Conservation (phyloP, 1,140 invertebrate genomes). For the Leptoteleia sp. region DNA sequence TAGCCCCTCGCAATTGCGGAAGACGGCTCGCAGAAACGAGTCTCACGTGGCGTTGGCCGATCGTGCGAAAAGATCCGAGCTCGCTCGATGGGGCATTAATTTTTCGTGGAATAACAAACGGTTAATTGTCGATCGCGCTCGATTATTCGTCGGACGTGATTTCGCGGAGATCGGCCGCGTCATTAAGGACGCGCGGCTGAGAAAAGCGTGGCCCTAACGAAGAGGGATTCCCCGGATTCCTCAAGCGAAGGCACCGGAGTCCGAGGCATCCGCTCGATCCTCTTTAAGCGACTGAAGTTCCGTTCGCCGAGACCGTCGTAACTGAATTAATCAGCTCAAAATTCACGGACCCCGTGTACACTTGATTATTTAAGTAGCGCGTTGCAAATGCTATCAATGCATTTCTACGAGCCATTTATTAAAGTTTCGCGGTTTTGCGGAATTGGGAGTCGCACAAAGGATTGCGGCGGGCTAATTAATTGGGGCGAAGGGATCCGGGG, state of each 20-base stretch:
- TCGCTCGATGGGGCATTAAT: conserved; percentile 42
- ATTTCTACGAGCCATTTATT: conserved; percentile 28
- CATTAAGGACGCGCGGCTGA: conserved; percentile 11
- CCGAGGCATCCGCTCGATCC: conserved; percentile 45
- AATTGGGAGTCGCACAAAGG: conserved; percentile 10
- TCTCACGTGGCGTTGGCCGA: conserved; percentile 25
- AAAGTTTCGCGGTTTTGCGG: conserved; percentile 34
- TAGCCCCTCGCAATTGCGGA: too few relatives aligned
- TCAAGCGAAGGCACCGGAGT: conserved; percentile 17
- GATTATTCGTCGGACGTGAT: conserved; percentile 64
- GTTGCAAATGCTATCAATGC: conserved; percentile 13
- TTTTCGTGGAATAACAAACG: conserved; percentile 61
- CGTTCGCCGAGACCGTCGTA: conserved; percentile 31
- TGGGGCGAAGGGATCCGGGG: not conserved
- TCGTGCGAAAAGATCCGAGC: conserved; percentile 25
- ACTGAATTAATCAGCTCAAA: conserved; percentile 54
- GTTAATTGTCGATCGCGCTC: conserved; percentile 62
- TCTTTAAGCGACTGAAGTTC: conserved; percentile 43
- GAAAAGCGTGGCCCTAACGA: conserved; percentile 63
- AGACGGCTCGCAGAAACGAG: conserved; percentile 20
- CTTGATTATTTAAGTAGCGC: conserved; percentile 50
- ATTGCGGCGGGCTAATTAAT: conserved; percentile 23
- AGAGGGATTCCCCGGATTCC: conserved; percentile 68
- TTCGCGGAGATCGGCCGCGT: conserved; percentile 48
- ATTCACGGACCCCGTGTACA: conserved; percentile 35